A percentile compares a stretch with the other conserved stretches of the same genome.
Conservation (phyloP, 1,140 invertebrate genomes). For the Chymomyza costata region DNA sequence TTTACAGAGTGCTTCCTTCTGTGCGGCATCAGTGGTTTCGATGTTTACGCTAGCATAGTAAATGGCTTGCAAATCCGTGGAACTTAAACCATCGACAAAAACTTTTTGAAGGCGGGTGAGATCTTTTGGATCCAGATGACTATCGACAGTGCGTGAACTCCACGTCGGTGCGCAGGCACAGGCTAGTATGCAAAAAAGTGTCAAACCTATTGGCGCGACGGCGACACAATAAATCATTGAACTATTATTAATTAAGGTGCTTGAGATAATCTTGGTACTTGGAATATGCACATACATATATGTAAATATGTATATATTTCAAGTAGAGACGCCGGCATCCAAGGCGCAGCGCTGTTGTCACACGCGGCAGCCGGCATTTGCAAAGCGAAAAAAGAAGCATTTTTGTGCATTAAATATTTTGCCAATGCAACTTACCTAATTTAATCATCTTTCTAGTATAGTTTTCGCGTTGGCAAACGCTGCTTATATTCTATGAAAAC, state of each 20-base stretch:
- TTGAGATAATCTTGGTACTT: too few species aligned
- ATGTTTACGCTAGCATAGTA: conserved; percentile 67
- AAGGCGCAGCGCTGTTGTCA: conserved; percentile 6
- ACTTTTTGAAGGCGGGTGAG: conserved; percentile 65
- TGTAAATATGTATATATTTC: too few species aligned
- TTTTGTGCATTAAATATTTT: background rate
- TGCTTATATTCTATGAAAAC: conserved; percentile 55
- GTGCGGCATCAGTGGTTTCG: conserved; percentile 44
- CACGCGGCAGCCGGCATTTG: conserved; percentile 45
- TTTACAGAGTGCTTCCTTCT: conserved; percentile 52
- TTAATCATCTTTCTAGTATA: conserved; percentile 56
- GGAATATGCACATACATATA: too few species aligned
- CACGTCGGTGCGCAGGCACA: conserved; percentile 31
- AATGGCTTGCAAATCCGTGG: conserved; percentile 66
- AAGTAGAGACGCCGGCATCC: conserved; percentile 37
- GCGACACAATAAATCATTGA: too few species aligned
- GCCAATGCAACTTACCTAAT: conserved; percentile 37
- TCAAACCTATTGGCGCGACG: conserved; percentile 47
- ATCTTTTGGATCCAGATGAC: conserved; percentile 56
- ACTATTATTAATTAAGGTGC: too few species aligned
- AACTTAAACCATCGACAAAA: conserved; percentile 64
- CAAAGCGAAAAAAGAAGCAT: background rate
- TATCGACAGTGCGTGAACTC: conserved; percentile 57
- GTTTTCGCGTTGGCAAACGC: conserved; percentile 42
- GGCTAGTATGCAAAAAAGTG: conserved; percentile 38